A percentile compares a stretch with the other conserved stretches of the same genome.
Conservation (phyloP, 37 sponge, comb jelly and placozoan genomes). For the Spongia lamella region DNA sequence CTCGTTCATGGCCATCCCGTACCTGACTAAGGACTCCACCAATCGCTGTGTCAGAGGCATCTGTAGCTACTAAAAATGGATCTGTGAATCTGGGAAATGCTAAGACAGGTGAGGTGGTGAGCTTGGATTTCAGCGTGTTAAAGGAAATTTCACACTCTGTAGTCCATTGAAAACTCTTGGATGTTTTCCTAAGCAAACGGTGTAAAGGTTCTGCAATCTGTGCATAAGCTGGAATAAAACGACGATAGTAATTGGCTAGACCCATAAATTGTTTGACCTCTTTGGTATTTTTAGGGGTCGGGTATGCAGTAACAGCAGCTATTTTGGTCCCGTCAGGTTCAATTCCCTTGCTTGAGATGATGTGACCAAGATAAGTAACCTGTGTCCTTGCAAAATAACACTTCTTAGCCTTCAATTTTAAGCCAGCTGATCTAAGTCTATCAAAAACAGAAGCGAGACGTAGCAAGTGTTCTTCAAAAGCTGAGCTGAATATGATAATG, state of each 20-base stretch:
- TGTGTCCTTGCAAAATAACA: conserved; percentile 6
- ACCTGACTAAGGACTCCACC: too few species aligned
- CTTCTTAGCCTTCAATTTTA: conserved; percentile 15
- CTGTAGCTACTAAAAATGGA: conserved; percentile 14
- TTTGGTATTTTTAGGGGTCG: conserved; percentile 27
- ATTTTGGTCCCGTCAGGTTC: conserved; percentile 21
- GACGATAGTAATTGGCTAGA: conserved; percentile 37
- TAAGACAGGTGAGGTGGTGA: conserved; percentile 30
- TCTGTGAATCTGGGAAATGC: conserved; percentile 22
- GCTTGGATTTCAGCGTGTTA: conserved; percentile 4
- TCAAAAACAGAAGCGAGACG: conserved; percentile 2
- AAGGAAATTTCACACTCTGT: conserved; percentile 22
- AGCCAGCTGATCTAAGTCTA: conserved; percentile 6
- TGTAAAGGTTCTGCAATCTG: conserved; percentile 29
- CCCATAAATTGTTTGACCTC: conserved; percentile 41
- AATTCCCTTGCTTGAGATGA: conserved; percentile 20
- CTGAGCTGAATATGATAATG: conserved; percentile 30
- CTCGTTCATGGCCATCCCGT: too few species aligned
- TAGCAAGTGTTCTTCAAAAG: conserved; percentile 22
- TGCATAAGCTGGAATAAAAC: conserved; percentile 26
- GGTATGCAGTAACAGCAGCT: conserved; percentile 28
- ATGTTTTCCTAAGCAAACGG: not conserved
- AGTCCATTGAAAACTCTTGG: conserved; percentile 18
- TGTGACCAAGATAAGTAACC: conserved; percentile 34
- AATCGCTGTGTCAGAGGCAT: conserved; percentile 25